phyloP scores from a whole-genome alignment of 2,888 invertebrate species.

The Serripes groenlandicus region DNA sequence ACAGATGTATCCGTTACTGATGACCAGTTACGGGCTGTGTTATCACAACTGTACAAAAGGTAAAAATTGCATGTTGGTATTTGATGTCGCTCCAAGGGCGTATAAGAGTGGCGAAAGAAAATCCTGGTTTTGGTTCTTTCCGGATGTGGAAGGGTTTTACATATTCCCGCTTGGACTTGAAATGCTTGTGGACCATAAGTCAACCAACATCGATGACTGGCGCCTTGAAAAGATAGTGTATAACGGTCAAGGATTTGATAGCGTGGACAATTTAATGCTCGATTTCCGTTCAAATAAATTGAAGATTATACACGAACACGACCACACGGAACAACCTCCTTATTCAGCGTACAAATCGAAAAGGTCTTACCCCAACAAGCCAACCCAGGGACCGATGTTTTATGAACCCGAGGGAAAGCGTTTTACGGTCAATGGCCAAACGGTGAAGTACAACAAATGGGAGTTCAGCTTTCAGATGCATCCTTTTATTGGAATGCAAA shows the following conservation, averaged over 20 bases:
- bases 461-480: slow-evolving; percentile 76
- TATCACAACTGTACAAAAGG: slow-evolving; percentile 74
- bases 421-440: slow-evolving; percentile 77
- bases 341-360: slow-evolving; percentile 48
- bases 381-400: slow-evolving; percentile 71
- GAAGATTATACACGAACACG: slow-evolving; percentile 24
- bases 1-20: slow-evolving; percentile 67
- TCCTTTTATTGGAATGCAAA: slow-evolving; percentile 72
- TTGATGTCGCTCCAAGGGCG: slow-evolving; percentile 72
- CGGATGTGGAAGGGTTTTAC: slow-evolving; percentile 74
- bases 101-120: slow-evolving; percentile 69
- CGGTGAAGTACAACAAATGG: slow-evolving; percentile 80
- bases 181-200: slow-evolving; percentile 73
- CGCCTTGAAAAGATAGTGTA: slow-evolving; percentile 71
- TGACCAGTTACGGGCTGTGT: slow-evolving; percentile 71
- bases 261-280: slow-evolving; percentile 63
- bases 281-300: slow-evolving; percentile 51
- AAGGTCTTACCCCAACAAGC: slow-evolving; percentile 17
- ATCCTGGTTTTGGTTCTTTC: slow-evolving; percentile 73
- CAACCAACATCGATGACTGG: slow-evolving; percentile 70
- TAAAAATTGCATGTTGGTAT: slow-evolving; percentile 68
- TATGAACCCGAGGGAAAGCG: slow-evolving; percentile 79
- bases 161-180: slow-evolving; percentile 78
- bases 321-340: background rate
- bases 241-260: slow-evolving; percentile 73